Base-by-base conservation (phyloP, 2,888 invertebrate species). In the Parnassius orleans region DNA sequence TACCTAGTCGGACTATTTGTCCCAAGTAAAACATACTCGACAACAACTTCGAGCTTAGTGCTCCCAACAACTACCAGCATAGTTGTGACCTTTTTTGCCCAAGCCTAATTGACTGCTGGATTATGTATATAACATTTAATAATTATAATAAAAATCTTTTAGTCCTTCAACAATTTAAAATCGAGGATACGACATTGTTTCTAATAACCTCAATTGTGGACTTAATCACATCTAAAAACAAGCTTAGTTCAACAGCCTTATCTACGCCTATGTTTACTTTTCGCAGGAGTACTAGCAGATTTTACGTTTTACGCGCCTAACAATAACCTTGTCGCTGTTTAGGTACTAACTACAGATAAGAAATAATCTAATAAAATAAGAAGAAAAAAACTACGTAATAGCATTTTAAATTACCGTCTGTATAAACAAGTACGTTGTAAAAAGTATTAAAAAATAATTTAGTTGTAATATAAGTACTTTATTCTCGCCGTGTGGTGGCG, bases 291-390 rank as follows among this genome's bases (percentile, higher is more conserved):
- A 51, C 55, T 43, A 44, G 60, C 50, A 14, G 14, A 61, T 54
- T 54, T 43, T 15, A 14, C 48, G 48, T 48, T 9, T 15, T 33
- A 53, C 42, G 41, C 46, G 10, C 53, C 54, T 54, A 50, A 44
- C 42, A 10, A 15, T 15, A 54, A 24, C 60, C 54, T 60, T 60
- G 54, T 19, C 48, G 19, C 42, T 60, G 54, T 60, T 60, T 54
- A 53, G 24, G 44, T 44, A 58, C 53, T 41, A 46, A 10, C 41
- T 43, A 11, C 51, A 24, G 51, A 51, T 51, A 51, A 51, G 14
- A 48, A 14, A 14, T 48, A 14, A 1, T 48, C 2, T 14, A 48
- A 15, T 33, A 33, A 7, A 33, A 33, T 33, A 7, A 33, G 33
- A 33, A 33, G 33, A 33, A 33, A 33, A 33, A 33, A 33, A 33